A percentile compares a stretch with the other conserved stretches of the same genome.
These are phyloP conservation scores for Prionailurus viverrinus DNA, from an alignment of 2,113 vertebrate species.

Conservation along the genomic window DNA sequence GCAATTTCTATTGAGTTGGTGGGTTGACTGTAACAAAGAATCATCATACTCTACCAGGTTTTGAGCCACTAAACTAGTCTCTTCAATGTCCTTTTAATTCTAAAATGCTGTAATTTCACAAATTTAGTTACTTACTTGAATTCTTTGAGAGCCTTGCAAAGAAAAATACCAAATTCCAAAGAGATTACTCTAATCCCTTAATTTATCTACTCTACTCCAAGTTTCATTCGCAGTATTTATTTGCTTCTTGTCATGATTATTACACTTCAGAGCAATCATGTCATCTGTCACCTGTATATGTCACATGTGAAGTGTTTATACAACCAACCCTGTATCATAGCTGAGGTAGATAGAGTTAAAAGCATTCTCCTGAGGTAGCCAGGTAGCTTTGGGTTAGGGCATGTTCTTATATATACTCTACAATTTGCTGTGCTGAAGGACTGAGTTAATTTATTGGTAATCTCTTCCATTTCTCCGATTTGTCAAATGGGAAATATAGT, in stretches of 20 bases:
- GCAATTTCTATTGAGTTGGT: background rate
- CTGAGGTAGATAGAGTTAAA: background rate
- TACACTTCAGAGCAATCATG: background rate
- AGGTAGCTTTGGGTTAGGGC: background rate
- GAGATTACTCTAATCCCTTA: background rate
- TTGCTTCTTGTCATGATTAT: background rate
- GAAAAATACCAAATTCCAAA: background rate
- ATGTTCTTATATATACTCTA: background rate
- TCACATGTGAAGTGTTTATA: background rate
- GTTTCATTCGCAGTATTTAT: background rate
- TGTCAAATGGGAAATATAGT: background rate
- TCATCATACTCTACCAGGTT: background rate
- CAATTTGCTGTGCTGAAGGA: background rate
- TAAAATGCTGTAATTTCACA: background rate
- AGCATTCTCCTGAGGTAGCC: background rate
- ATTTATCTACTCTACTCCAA: background rate
- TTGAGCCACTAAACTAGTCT: background rate
- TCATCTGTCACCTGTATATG: no score
- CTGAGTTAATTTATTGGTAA: background rate
- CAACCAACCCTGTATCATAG: background rate
- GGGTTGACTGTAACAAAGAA: background rate
- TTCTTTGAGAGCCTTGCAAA: background rate
- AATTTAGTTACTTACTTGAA: background rate
- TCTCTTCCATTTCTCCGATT: background rate
- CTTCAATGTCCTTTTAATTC: background rate